These are phyloP conservation scores for Phaetusa simplex DNA, from an alignment of 2,113 vertebrate genomes.

Conservation along the genomic window DNA sequence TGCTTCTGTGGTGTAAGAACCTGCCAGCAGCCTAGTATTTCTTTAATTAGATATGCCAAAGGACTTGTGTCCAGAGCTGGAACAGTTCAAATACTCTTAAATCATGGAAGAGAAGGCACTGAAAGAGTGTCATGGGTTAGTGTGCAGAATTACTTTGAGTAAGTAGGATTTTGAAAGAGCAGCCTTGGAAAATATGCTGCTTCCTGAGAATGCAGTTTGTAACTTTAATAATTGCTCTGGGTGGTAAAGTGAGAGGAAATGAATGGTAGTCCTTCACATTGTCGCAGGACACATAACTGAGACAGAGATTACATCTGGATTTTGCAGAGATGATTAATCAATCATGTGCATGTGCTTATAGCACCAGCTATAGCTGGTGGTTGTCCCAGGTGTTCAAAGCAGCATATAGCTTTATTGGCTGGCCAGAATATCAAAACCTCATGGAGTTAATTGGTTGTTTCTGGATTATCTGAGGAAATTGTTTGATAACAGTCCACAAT, in stretches of 20 bases:
- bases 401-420: background rate
- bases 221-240: background rate
- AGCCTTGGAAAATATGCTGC: background rate
- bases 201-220: background rate
- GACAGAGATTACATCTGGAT: background rate
- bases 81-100: background rate
- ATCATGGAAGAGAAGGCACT: background rate
- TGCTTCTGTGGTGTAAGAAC: background rate
- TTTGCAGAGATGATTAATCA: background rate
- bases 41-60: background rate
- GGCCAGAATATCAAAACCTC: background rate
- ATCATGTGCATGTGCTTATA: background rate
- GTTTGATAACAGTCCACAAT: background rate
- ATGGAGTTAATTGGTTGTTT: background rate
- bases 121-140: background rate
- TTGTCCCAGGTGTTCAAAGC: background rate
- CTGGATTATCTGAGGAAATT: constrained; percentile 12
- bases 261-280: background rate
- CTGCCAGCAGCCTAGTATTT: background rate
- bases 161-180: background rate
- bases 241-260: background rate
- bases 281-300: background rate
- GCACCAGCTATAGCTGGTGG: background rate
- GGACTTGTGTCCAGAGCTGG: background rate
- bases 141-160: background rate